phyloP scores from a whole-genome alignment of 2,113 vertebrate species.

The Carassius auratus region DNA sequence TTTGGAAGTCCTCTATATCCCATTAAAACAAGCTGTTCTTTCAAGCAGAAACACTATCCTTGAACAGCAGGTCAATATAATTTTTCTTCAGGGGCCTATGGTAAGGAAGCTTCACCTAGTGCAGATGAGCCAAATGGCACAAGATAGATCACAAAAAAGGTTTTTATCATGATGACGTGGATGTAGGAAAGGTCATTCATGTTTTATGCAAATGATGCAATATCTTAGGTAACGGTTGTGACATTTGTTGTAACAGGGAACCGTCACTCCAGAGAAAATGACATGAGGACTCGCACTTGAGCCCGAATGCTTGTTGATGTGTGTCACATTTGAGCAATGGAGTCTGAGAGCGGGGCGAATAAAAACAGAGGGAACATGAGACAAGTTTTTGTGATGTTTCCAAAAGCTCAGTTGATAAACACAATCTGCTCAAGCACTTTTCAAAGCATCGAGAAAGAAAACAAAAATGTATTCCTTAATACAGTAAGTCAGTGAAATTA shows the following conservation, averaged over 20 bases:
- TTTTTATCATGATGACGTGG: neutral
- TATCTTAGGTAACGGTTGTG: conserved; percentile 66
- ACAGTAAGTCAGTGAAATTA: conserved; percentile 57
- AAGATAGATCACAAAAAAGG: neutral
- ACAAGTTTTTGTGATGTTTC: conserved; percentile 3
- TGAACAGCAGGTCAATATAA: conserved; percentile 66
- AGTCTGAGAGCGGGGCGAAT: neutral
- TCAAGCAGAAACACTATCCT: conserved; percentile 66
- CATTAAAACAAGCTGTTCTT: conserved; percentile 71
- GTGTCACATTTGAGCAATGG: conserved; percentile 47
- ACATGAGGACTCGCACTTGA: conserved; percentile 52
- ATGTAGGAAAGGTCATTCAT: neutral
- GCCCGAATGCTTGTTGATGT: conserved; percentile 51
- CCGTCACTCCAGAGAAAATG: conserved; percentile 52
- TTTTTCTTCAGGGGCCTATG: conserved; percentile 63
- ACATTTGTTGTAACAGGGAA: conserved; percentile 55
- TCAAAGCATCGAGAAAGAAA: neutral
- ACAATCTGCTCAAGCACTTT: neutral
- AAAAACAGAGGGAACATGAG: neutral
- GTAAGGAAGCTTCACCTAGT: conserved; percentile 71
- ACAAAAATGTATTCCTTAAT: conserved; percentile 1
- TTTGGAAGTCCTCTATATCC: conserved; percentile 57
- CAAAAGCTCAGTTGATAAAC: neutral
- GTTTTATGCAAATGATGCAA: conserved; percentile 61
- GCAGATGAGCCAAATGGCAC: neutral